phyloP scores from a whole-genome alignment of 1,140 invertebrate species.

The Meloidogyne exigua region DNA sequence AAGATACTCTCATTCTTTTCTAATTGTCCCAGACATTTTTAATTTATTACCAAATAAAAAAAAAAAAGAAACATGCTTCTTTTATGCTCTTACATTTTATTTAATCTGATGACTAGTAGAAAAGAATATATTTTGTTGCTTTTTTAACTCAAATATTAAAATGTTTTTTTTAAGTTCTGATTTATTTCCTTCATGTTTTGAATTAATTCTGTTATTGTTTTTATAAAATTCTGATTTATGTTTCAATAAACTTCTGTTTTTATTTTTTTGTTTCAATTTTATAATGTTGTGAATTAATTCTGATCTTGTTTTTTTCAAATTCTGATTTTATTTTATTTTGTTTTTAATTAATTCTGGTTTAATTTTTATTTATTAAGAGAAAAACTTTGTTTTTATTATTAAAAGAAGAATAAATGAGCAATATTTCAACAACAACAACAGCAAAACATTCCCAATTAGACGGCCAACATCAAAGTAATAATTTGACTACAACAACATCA shows the following conservation, averaged over 20 bases:
- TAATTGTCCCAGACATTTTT: conserved; percentile 4
- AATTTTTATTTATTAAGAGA: neutral
- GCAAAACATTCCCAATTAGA: neutral
- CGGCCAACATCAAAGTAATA: neutral
- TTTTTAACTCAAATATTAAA: neutral
- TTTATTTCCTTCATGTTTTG: too few relatives aligned
- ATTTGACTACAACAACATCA: neutral
- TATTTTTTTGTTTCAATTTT: too few relatives aligned
- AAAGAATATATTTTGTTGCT: neutral
- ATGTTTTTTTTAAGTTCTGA: too few relatives aligned
- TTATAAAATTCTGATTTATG: too few relatives aligned
- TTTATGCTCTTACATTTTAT: neutral
- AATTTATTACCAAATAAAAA: neutral
- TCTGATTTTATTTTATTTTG: too few relatives aligned
- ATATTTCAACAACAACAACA: neutral
- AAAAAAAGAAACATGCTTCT: neutral
- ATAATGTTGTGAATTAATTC: too few relatives aligned
- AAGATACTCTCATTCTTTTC: neutral
- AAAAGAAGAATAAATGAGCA: neutral
- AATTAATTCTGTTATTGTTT: too few relatives aligned
- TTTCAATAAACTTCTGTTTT: too few relatives aligned
- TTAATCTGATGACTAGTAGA: neutral
- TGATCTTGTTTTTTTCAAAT: too few relatives aligned
- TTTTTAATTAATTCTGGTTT: too few relatives aligned
- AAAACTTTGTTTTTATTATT: neutral